Evolutionary conservation across 1,140 invertebrate species (phyloP).

Genomic region (Drosophila paulistorum): DNA sequence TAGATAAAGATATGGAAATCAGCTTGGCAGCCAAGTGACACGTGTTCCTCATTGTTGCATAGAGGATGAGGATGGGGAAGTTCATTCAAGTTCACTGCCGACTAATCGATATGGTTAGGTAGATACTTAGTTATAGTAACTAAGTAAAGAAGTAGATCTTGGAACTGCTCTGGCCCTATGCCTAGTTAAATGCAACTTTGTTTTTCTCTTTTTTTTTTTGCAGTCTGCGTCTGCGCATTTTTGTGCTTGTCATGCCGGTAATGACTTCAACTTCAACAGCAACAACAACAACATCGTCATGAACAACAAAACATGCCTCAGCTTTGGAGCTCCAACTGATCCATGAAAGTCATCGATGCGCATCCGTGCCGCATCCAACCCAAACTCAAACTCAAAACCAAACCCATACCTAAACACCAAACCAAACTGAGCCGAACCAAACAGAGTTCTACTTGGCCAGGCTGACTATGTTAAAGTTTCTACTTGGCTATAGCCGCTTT

Average conservation of each 20-base stretch:
- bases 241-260: conserved; percentile 82
- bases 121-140: conserved; percentile 41
- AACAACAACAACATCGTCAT: conserved; percentile 45
- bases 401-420: conserved; percentile 7
- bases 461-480: conserved; percentile 49
- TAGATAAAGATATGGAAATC: conserved; percentile 69
- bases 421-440: conserved; percentile 18
- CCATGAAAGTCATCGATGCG: conserved; percentile 80
- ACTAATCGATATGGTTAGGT: conserved; percentile 68
- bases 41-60: conserved; percentile 50
- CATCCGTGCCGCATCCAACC: conserved; percentile 54
- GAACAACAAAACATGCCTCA: conserved; percentile 59
- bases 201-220: conserved; percentile 12
- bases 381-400: conserved; percentile 34
- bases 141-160: conserved; percentile 33
- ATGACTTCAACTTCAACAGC: conserved; percentile 63
- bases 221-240: conserved; percentile 61
- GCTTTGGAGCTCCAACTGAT: conserved; percentile 78
- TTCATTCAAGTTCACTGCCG: conserved; percentile 65
- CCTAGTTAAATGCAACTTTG: conserved; percentile 73
- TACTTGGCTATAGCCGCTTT: conserved; percentile 66
- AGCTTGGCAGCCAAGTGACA: conserved; percentile 45
- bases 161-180: conserved; percentile 48
- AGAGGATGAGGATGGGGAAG: conserved; percentile 13
- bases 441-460: conserved; percentile 52